These are phyloP conservation scores for Mylabris phalerata DNA, from an alignment of 1,140 invertebrate genomes.

Conservation along the genomic window DNA sequence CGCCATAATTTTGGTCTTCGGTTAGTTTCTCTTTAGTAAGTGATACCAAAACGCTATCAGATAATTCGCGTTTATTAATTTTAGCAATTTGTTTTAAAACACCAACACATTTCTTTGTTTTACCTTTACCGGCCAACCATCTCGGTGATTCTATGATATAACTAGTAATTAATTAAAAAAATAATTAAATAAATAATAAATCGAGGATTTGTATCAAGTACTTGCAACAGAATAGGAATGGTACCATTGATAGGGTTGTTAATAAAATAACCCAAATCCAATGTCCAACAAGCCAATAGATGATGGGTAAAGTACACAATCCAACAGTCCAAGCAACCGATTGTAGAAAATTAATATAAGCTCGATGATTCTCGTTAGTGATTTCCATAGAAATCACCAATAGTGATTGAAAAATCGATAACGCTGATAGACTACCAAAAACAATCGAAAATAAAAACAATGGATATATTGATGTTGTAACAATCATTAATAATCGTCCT, in stretches of 20 bases:
- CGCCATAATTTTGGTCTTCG: conserved; percentile 43
- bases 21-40: conserved; percentile 31
- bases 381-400: conserved; percentile 23
- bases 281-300: conserved; percentile 51
- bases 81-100: conserved; percentile 55
- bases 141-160: conserved; percentile 55
- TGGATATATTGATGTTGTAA: not conserved
- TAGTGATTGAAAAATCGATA: conserved; percentile 16
- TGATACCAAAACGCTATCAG: conserved; percentile 36
- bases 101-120: conserved; percentile 49
- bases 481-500: not conserved
- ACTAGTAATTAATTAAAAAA: conserved; percentile 32
- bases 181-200: not conserved
- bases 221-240: conserved; percentile 28
- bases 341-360: conserved; percentile 44
- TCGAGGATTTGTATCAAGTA: not conserved
- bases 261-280: conserved; percentile 46
- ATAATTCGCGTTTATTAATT: conserved; percentile 52
- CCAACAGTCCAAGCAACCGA: conserved; percentile 47
- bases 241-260: conserved; percentile 27
- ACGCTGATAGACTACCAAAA: conserved; percentile 11
- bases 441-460: conserved; percentile 3
- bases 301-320: conserved; percentile 47
- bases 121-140: conserved; percentile 58
- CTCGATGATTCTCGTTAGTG: conserved; percentile 34